Base-by-base conservation (phyloP, 30 jellyfish, hydroid and myxozoan genomes). In the Hydractinia symbiolongicarpus region DNA sequence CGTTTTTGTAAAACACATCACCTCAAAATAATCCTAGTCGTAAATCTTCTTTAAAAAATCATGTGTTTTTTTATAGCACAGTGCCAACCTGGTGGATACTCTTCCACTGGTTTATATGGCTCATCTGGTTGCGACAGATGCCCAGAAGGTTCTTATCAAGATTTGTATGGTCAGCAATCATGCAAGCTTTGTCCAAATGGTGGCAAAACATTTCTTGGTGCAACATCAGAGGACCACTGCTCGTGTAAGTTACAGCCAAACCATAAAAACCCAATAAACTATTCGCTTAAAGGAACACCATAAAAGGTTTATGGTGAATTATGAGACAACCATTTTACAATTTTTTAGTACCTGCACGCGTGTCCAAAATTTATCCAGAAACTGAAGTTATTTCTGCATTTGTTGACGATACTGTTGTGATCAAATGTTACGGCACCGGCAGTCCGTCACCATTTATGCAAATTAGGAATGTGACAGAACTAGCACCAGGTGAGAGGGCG, bases 91-190 rank as follows among this genome's bases (percentile, higher is more conserved):
- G 97, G 97, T 5, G 79, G 89, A 62, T 89, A 84, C 66, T 89
- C 97, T 40, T 14, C 70, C 57, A 82, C 79, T 80, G 97, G 97
- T 54, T 52, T 84, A 51, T 66, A 60, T 54, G 79, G 85, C 14
- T 55, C 77, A 61, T n/a, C 79, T 44, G 95, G 95, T 58, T 89
- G 97, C 72, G 66, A 58, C 52, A 73, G 72, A 21, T 89, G 97
- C 66, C 97, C 97, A n/a, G 55, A 61, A 10, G 97, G 97, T 67
- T 84, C 95, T 8, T 89, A 67, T 85, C 97, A 89, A 84, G 89
- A 84, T 61, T 55, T 73, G 19, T 69, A 75, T 68, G 97, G 97
- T 5, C 77, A 75, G 71, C 69, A 84, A 16, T 19, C 57, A 11
- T 89, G 97, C 69, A 80, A 73, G 56, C 80, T 84, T 17, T 89